Conservation (phyloP, 1,140 invertebrate species). For the Cydia amplana region DNA sequence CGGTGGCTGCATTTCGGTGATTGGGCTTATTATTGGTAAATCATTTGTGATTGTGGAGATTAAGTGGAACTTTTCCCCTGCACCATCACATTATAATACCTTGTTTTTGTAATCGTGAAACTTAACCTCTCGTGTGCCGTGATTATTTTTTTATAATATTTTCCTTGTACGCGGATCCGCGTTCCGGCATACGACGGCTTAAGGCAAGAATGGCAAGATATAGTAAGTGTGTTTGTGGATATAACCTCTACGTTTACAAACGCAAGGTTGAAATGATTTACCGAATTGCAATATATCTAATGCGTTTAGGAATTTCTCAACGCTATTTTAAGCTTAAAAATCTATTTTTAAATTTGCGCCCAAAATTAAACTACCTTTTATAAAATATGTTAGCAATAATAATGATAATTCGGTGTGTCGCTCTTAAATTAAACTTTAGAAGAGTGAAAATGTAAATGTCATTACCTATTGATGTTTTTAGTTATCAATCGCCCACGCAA, state of each 20-base stretch:
- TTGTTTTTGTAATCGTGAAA: background rate
- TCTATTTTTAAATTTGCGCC: slow-evolving; percentile 1
- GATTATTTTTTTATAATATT: too few relatives aligned
- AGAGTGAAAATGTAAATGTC: background rate
- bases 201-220: too few relatives aligned
- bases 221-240: background rate
- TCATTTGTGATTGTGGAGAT: background rate
- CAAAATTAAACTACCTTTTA: background rate
- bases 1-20: slow-evolving; percentile 4
- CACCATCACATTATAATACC: background rate
- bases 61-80: background rate
- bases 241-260: background rate
- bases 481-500: background rate
- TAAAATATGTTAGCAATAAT: slow-evolving; percentile 8
- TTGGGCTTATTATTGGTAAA: slow-evolving; percentile 2
- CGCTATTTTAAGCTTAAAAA: background rate
- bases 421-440: background rate
- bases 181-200: too few relatives aligned
- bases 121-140: too few relatives aligned
- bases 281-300: background rate
- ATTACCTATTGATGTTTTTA: slow-evolving; percentile 4
- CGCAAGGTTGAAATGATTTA: background rate
- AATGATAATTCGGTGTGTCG: slow-evolving; percentile 1
- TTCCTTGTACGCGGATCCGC: too few relatives aligned
- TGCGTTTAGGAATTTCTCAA: background rate